Base-by-base conservation (phyloP, 2,113 vertebrate species). In the Ochotona curzoniae region DNA sequence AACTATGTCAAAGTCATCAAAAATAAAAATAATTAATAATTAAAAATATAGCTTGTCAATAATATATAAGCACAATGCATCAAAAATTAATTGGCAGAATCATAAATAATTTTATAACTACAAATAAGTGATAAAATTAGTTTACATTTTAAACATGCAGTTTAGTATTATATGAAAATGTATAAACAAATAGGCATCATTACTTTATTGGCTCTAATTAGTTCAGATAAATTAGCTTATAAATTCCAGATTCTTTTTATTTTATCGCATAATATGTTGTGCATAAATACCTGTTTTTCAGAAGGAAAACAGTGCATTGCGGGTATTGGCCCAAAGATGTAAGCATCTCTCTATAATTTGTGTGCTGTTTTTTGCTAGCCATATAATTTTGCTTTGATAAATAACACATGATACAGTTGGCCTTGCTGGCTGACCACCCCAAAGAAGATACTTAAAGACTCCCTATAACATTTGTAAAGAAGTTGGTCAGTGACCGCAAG, bases 311-410 rank as follows among this genome's bases (percentile, higher is more conserved):
- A 93, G 93, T 0, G 6, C 51, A 66, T 69, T 93, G 44, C 93
- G 95, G 91, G 91, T 90, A 91, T 91, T 82, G 73, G 12, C 69
- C 78, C 87, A 49, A 82, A 69, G 89, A 96, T 95, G 70, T 83
- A 95, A 96, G 96, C 94, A 96, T 95, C 90, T 89, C 91, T 73
- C 95, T 97, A 73, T 98, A 98, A 98, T 98, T 97, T 97, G 94
- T 78, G 88, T 61, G 94, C 93, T 96, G 70, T 89, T 83, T 97
- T 96, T 96, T 76, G 93, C 93, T 94, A 97, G 96, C 97, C 91
- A 87, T 97, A 66, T 98, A 98, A 98, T 98, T 98, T 98, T 97
- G 85, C 95, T 97, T 96, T 97, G 98, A 98, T 97, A 97, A 98
- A 97, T 97, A 97, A 97, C 96, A 97, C 91, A 97, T 95, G 97